Base-by-base conservation (phyloP, 1,140 invertebrate species). In the Cyclina sinensis region DNA sequence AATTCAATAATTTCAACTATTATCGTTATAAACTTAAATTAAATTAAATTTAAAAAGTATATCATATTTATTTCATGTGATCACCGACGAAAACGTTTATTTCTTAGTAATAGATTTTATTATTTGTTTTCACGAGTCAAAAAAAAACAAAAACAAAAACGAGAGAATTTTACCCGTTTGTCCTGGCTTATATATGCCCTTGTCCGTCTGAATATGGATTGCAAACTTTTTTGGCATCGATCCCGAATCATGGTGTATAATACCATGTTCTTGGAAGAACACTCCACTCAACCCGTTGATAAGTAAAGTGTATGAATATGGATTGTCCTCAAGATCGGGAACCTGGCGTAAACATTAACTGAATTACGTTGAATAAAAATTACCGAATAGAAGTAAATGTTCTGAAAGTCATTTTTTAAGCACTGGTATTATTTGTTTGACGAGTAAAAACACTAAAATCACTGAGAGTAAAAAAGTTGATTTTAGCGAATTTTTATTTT, bases 251-350 rank as follows among this genome's bases (percentile, higher is more conserved):
- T 39, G 18, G 16, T 21, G 37, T 16, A 82, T 21, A 21, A 24
- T 27, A 46, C 51, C 80, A 30, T 82, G 80, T 0, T 82, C 51
- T 65, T 82, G 80, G 21, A 82, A 82, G 59, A 59, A 82, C 30
- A 82, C 57, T 11, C 80, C 80, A 24, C 57, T 39, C 18, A 65
- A 54, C 16, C 80, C 80, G 46, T 82, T 62, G 11, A 82, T 59
- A 21, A 82, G 54, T 12, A 80, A n/a, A 27, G 27, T 59, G 54
- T 78, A 78, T 14, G 5, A 4, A 57, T 32, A 12, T 3, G 24
- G 24, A 9, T 68, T 32, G 18, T 68, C 11, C 62, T 5, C 5
- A 24, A 4, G 2, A 9, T 30, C 62, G 62, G 62, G 62, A 30
- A 68, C 27, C 62, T 68, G 32, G 43, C 14, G 43, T 43, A 43